Evolutionary conservation across 2,113 vertebrate genomes (phyloP), one percentile per base, ranked within the genome.

Genomic region (Nerophis ophidion): DNA sequence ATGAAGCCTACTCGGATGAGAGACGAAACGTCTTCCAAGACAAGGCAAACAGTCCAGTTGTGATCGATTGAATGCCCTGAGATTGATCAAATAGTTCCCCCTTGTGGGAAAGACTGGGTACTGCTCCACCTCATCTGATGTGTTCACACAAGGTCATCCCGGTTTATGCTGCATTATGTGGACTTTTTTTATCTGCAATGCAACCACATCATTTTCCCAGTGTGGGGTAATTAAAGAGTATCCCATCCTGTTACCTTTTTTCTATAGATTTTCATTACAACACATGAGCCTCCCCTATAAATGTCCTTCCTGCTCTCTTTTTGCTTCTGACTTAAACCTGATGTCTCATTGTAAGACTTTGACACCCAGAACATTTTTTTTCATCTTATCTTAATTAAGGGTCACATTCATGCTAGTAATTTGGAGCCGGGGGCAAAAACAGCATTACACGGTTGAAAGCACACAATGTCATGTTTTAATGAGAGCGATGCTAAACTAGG

Each of bases 121-220:
- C 42, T n/a, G 40, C 57, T 8, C 11, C 62, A 70, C 57, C 6
- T 10, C 62, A 69, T 67, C 60, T 68, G 64, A 55, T 62, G 48
- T 49, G 50, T 64, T 70, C 26, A 70, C 34, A 16, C 74, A 83
- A 86, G 76, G 81, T 83, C 79, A 77, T 14, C 44, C 58, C 52
- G 48, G 17, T 75, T 74, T 68, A 33, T 77, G 57, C 68, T 70
- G 57, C 69, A 63, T 69, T 75, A 75, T 26, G 26, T 26, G 26
- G 26, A 26, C 26, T 26, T 26, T 26, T 26, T 26, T 2, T 26
- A 26, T 26, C 26, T 26, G 26, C 26, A 26, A 26, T 26, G 26
- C 26, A 26, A 26, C 26, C 26, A 3, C 26, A 26, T 26, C 26
- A 26, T 26, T 26, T 26, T 26, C 26, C 26, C 2, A 26, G 3